These are phyloP conservation scores for Pyrrhosoma nymphula DNA, from an alignment of 2,888 invertebrate species.

Conservation along the genomic window DNA sequence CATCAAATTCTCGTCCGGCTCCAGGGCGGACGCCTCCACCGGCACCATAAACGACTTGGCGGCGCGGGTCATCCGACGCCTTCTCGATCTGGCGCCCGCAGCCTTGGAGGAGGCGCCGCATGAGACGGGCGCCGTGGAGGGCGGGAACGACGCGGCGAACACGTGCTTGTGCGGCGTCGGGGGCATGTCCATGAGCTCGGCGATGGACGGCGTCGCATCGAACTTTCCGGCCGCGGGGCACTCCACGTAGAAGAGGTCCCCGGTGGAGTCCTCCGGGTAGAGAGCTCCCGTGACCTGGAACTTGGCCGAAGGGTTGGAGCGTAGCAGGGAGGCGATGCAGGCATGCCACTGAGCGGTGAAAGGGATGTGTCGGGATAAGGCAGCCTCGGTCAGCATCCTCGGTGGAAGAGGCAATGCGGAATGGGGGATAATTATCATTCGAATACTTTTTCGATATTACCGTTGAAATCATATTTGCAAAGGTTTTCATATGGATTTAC, in stretches of 20 bases:
- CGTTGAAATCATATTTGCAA: no score
- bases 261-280: slow-evolving; percentile 23
- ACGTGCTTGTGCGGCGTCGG: slow-evolving; percentile 2
- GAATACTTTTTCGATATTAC: no score
- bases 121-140: neutral
- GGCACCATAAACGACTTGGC: neutral
- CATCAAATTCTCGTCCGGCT: neutral
- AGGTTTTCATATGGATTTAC: no score
- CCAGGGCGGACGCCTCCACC: neutral
- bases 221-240: neutral
- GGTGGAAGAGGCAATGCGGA: neutral
- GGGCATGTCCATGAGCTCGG: neutral
- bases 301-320: slow-evolving; percentile 33
- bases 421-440: no score
- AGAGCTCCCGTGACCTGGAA: slow-evolving; percentile 42
- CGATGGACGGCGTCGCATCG: neutral
- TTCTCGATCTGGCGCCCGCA: neutral
- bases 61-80: neutral
- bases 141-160: slow-evolving; percentile 6
- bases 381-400: slow-evolving; percentile 18
- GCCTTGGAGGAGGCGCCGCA: neutral
- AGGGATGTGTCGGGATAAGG: neutral
- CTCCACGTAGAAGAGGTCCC: slow-evolving; percentile 54
- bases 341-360: neutral
- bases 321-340: neutral